Base-by-base conservation (phyloP, 2,113 vertebrate genomes). In the Odontesthes bonariensis region DNA sequence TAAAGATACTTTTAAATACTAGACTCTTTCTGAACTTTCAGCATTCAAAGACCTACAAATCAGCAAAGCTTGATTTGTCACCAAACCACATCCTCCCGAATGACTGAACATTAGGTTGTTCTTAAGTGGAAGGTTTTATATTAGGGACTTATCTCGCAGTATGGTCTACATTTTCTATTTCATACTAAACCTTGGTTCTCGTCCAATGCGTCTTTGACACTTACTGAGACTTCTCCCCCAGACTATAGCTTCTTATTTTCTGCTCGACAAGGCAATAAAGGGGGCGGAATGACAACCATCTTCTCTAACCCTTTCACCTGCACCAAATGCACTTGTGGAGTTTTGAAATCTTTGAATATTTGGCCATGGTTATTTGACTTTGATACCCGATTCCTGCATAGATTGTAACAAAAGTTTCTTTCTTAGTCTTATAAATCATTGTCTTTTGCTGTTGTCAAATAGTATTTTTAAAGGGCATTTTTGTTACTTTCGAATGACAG, bases 231-330 rank as follows among this genome's bases (percentile, higher is more conserved):
- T 56, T 31, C 23, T 69, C 42, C 20, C 12, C 42, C 44, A 69
- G 20, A 70, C 44, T 12, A 10, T 9, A 8, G 32, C 8, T 70
- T 51, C 68, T 70, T 22, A 70, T 70, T 70, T 70, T 70, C 44
- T 59, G 55, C 68, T 51, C 9, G 44, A 70, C 8, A 33, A 44
- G 56, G 44, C 55, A 70, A 20, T 23, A 35, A 59, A 70, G n/a
- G 22, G 42, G 27, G 14, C 7, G 55, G 31, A 59, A 12, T 11
- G 5, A 44, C n/a, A 70, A 14, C 42, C 31, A 23, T 23, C 31
- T 59, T 59, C 13, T 35, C 23, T 47, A 14, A 69, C 22, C 32
- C 47, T 58, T 58, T 69, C 42, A 69, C 55, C 42, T 19, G 42
- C 55, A 59, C 11, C 38, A 14, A 38, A 56, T 56, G 23, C 52